Conservation (phyloP, 2,113 vertebrate genomes). For the Pseudorasbora parva region DNA sequence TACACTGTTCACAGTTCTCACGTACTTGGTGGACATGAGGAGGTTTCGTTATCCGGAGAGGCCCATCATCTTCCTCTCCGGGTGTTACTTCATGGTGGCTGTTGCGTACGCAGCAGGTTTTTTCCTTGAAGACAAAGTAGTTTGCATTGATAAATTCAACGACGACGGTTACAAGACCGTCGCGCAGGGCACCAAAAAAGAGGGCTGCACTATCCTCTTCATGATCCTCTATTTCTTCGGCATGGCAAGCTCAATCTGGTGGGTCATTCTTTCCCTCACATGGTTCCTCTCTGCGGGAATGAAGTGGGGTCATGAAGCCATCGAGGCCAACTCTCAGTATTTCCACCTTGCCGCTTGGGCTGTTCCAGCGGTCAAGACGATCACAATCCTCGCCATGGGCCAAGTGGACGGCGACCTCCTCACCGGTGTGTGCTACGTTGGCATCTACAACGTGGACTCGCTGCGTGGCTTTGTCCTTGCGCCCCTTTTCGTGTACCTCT, state of each 20-base stretch:
- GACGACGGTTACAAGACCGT: slow-evolving; percentile 92
- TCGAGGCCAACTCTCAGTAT: slow-evolving; percentile 97
- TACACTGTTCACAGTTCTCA: slow-evolving; percentile 95
- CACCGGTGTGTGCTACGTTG: slow-evolving; percentile 95
- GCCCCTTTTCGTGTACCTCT: slow-evolving; percentile 94
- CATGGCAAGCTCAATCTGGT: slow-evolving; percentile 99
- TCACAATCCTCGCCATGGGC: slow-evolving; percentile 96
- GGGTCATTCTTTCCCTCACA: slow-evolving; percentile 95
- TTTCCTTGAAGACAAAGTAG: slow-evolving; percentile 91
- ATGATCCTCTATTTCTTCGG: slow-evolving; percentile 99
- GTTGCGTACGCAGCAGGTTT: slow-evolving; percentile 93
- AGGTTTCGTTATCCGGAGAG: slow-evolving; percentile 95
- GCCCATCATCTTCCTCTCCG: slow-evolving; percentile 96
- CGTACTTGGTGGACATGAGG: slow-evolving; percentile 95
- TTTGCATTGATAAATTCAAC: slow-evolving; percentile 92
- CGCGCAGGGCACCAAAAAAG: slow-evolving; percentile 97
- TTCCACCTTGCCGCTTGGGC: slow-evolving; percentile 98
- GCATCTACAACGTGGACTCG: slow-evolving; percentile 90
- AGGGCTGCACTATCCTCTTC: slow-evolving; percentile 98
- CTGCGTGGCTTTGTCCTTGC: slow-evolving; percentile 94
- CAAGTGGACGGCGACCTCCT: slow-evolving; percentile 94
- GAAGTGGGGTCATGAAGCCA: slow-evolving; percentile 99
- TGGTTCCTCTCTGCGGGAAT: slow-evolving; percentile 98
- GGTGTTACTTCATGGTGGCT: slow-evolving; percentile 98
- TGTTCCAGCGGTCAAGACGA: slow-evolving; percentile 94